Evolutionary conservation across 2,888 invertebrate species (phyloP), one percentile per base, ranked within the genome.

Genomic region (Hermaeophaga mercurialis): DNA sequence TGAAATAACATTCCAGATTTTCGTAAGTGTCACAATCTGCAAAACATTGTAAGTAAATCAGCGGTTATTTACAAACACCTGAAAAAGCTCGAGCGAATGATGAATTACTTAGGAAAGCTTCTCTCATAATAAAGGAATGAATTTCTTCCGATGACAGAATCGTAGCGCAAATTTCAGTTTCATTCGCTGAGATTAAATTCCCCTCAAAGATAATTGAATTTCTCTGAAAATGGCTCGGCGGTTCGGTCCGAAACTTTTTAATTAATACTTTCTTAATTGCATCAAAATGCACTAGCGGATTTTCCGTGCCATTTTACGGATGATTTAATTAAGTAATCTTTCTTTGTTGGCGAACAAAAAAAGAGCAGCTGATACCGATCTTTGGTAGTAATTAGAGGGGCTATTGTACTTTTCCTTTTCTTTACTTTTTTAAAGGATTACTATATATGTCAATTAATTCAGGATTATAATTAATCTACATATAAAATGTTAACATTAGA

Each of bases 241-340:
- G 58, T 56, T 64, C 61, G 59, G 57, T 61, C 58, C 59, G 60
- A 49, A 62, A 64, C 60, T 64, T 67, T 66, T 66, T 65, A 66
- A 66, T 65, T 65, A 66, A 67, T 66, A 63, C 63, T 63, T 65
- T 65, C 61, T 66, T 67, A 65, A 67, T 66, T 57, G 57, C 59
- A 59, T 65, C 57, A 61, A 65, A 56, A 50, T 52, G 56, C 55
- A 59, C 54, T 50, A 34, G 39, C 22, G 52, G 52, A 34, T 54
- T 52, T 54, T 50, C 55, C 43, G 9, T 41, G 41, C 52, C 39
- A 59, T 56, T 57, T 50, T 39, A 52, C 52, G 45, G 54, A 33
- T 58, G 56, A 56, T 58, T 57, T 53, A 62, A 59, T 62, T 54
- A 54, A 41, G 56, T 55, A 54, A 61, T 58, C 52, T 24, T 47